These are phyloP conservation scores for Synergus japonicus DNA, from an alignment of 2,888 invertebrate species.

Conservation along the genomic window DNA sequence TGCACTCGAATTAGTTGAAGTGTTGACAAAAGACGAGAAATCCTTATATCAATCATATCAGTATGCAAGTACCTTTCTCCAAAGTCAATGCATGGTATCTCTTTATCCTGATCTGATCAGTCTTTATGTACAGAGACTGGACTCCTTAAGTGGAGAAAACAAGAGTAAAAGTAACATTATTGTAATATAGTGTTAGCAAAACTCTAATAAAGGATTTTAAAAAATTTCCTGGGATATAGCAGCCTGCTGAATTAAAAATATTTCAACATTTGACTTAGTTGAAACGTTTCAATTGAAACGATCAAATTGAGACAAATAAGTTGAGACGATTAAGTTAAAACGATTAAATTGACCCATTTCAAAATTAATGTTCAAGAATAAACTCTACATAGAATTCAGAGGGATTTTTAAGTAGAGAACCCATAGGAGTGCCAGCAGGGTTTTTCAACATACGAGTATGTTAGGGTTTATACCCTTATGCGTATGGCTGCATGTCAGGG, in stretches of 20 bases:
- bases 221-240: too few species aligned
- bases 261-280: too few species aligned
- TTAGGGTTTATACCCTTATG: conserved; percentile 19
- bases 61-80: too few species aligned
- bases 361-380: too few species aligned
- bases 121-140: conserved; percentile 1
- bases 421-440: conserved; percentile 22
- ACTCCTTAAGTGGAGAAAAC: not conserved
- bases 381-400: not conserved
- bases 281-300: too few species aligned
- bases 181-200: too few species aligned
- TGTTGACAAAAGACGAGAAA: not conserved
- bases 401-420: conserved; percentile 9
- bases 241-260: too few species aligned
- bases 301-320: too few species aligned
- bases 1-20: conserved; percentile 1
- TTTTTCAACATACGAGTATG: conserved; percentile 10
- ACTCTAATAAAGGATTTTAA: too few species aligned
- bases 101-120: not conserved
- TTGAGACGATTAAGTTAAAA: too few species aligned
- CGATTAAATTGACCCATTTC: too few species aligned
- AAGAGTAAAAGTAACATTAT: not conserved
- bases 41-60: conserved; percentile 18
- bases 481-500: conserved; percentile 21
- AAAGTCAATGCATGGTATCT: too few species aligned